Base-by-base conservation (phyloP, 2,888 invertebrate genomes). In the Cheilosia variabilis region DNA sequence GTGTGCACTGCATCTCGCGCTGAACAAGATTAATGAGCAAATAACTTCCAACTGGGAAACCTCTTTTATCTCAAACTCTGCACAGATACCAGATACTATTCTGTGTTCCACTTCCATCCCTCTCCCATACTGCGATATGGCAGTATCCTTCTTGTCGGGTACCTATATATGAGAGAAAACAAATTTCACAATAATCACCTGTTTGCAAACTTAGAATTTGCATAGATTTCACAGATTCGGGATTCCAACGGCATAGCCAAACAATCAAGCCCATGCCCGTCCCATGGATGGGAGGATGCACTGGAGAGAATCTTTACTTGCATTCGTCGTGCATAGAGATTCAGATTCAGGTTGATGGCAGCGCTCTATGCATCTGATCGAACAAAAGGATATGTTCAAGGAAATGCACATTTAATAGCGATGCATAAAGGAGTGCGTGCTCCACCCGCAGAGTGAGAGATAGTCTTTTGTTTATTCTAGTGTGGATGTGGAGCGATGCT, bases 121-220 rank as follows among this genome's bases (percentile, higher is more conserved):
- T 13, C 24, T 5, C 41, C 60, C 13, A 27, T 27, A 7, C 31
- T 22, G 22, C 34, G 17, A 45, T 34, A 47, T 19, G 31, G 27
- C 34, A 24, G 10, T 27, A 19, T 15, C 57, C 58, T 75, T 69
- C 63, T 76, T 80, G 57, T 55, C 80, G 76, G 63, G 60, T 58
- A 27, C 27, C 27, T 27, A 52, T 37, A 13, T 37, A 37, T 52
- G 71, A 55, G 80, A 41, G 86, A 81, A 80, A 80, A 81, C 86
- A 86, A 86, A 86, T 86, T 86, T 86, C 81, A 86, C 86, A 86
- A 86, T 86, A 86, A 86, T 86, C 81, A 86, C 86, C 76, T 86
- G 86, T 86, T 86, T 86, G 86, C 86, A 80, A 86, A 86, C 80
- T 86, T 80, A 86, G 86, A 86, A 86, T 86, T 86, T 86, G 80